Evolutionary conservation across 2,113 vertebrate species (phyloP).

Genomic region (Campylorhamphus procurvoides): DNA sequence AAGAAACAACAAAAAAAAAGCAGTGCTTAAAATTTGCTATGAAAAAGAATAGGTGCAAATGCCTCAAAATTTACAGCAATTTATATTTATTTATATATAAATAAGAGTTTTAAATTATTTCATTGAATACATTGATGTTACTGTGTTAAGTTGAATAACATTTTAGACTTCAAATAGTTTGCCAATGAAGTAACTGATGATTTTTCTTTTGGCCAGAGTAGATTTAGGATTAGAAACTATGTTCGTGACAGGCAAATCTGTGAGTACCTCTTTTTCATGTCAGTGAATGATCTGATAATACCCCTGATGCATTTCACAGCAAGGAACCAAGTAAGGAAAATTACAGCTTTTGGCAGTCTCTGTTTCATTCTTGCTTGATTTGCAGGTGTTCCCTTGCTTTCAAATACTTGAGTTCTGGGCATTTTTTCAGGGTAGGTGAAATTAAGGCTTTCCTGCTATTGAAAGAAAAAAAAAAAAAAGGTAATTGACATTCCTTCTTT

Average conservation of each 20-base stretch:
- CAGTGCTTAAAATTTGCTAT: not conserved
- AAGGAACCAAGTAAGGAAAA: slow-evolving; percentile 19
- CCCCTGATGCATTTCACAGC: not conserved
- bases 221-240: not conserved
- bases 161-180: not conserved
- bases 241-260: not conserved
- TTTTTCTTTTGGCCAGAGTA: not conserved
- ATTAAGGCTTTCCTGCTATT: slow-evolving; percentile 22
- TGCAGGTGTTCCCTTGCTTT: slow-evolving; percentile 55
- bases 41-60: not conserved
- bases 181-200: not conserved
- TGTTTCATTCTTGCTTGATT: slow-evolving; percentile 1
- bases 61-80: not conserved
- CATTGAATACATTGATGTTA: not conserved
- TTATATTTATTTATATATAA: not conserved
- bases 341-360: slow-evolving; percentile 8
- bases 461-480: not conserved
- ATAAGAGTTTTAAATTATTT: not conserved
- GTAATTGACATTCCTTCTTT: slow-evolving; percentile 41
- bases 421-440: slow-evolving; percentile 36
- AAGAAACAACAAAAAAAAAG: no score
- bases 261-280: not conserved
- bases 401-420: slow-evolving; percentile 32
- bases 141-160: not conserved
- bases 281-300: slow-evolving; percentile 18